Evolutionary conservation across 2,888 invertebrate genomes (phyloP), one percentile per base, ranked within the genome.

Genomic region (Gerris lacustris): DNA sequence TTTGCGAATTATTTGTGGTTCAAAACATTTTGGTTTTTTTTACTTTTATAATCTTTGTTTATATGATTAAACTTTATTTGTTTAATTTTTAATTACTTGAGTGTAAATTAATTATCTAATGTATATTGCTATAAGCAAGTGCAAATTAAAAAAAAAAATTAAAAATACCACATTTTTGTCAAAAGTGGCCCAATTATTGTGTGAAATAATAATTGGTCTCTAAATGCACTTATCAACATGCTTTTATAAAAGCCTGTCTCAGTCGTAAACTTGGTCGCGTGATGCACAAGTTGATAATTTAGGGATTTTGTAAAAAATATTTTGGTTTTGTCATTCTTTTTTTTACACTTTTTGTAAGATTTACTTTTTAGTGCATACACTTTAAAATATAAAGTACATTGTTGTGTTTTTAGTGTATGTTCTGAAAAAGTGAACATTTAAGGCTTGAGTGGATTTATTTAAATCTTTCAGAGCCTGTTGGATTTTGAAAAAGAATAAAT

Each of bases 181-280:
- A 47, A 45, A 67, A 68, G 68, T 70, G 63, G 63, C 66, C 55
- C 55, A 55, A 15, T 55, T 55, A 55, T 70, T 66, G 45, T 68
- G 67, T 68, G 62, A 70, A 71, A 45, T 45, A 45, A 66, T 44
- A 68, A 45, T 66, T 64, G 44, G 72, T 73, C 73, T 73, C 72
- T 72, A 73, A 71, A 72, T 74, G 73, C 73, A 74, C 73, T 74
- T 71, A 71, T 55, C 55, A 55, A 55, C 55, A 9, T 11, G 15
- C 9, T 11, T 55, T 11, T 55, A 31, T 31, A 31, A 55, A 55
- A 55, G 55, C 55, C 55, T 55, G 55, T 55, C 15, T 55, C 11
- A 55, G 55, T 55, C 55, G 15, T 15, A 15, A 55, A 55, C 55
- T 55, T 55, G 55, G 11, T 55, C 55, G 55, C 55, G 55, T 55